Evolutionary conservation across 2,888 invertebrate genomes (phyloP).

Genomic region (Epistrophe eligans): DNA sequence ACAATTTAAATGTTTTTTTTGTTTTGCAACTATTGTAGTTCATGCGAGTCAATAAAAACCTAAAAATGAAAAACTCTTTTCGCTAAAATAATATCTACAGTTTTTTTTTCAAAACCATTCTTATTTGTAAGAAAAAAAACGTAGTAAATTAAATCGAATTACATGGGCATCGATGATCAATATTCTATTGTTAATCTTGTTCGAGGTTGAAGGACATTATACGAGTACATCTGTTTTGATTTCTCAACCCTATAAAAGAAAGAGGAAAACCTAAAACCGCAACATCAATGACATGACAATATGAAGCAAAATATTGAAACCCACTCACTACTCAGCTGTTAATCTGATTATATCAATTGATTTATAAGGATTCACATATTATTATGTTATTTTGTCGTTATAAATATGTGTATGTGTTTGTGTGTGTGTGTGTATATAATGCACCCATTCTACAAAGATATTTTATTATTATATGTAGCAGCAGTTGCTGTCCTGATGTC

Average conservation of each 20-base stretch:
- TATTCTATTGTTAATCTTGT: constrained; percentile 35
- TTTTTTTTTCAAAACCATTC: not conserved
- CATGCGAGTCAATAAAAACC: not conserved
- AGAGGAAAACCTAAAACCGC: constrained; percentile 52
- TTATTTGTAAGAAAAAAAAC: not conserved
- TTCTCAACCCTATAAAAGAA: constrained; percentile 24
- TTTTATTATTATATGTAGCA: constrained; percentile 30
- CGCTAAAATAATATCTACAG: not conserved
- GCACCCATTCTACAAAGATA: constrained; percentile 34
- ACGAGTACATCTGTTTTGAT: constrained; percentile 55
- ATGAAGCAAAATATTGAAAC: constrained; percentile 50
- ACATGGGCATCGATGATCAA: constrained; percentile 63
- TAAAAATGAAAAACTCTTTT: not conserved
- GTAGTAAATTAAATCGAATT: constrained; percentile 63
- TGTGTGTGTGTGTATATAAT: constrained; percentile 4
- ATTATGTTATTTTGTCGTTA: not conserved
- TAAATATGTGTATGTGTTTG: not conserved
- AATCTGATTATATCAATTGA: constrained; percentile 75
- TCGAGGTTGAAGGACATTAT: constrained; percentile 4
- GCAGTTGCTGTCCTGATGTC: not conserved
- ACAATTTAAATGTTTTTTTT: too few relatives aligned
- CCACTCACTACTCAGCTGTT: constrained; percentile 72
- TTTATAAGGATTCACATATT: constrained; percentile 68
- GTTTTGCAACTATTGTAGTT: too few relatives aligned
- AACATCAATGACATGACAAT: constrained; percentile 54